Evolutionary conservation across 2,888 invertebrate genomes (phyloP).

Genomic region (Asteroscopus sphinx): DNA sequence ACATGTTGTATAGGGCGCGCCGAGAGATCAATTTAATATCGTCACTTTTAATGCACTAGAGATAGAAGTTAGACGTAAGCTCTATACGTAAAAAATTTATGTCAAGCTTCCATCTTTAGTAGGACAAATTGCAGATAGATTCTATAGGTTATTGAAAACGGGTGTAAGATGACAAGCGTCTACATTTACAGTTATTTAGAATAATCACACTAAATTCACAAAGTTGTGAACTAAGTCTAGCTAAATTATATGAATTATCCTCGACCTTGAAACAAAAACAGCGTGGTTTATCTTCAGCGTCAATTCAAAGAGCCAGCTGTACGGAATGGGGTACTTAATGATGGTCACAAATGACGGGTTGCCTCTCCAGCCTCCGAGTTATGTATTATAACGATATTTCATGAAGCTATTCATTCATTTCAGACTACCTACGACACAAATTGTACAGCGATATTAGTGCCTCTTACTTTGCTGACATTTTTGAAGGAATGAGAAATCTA

Average conservation of each 20-base stretch:
- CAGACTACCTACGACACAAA: constrained; percentile 5
- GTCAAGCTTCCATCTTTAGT: too few species aligned
- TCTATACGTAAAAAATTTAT: too few species aligned
- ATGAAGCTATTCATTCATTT: constrained; percentile 33
- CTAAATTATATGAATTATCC: constrained; percentile 13
- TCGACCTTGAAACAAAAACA: constrained; percentile 47
- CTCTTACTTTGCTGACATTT: constrained; percentile 8
- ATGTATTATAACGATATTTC: constrained; percentile 30
- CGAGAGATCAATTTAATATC: too few species aligned
- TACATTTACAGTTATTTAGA: too few species aligned
- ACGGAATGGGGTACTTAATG: constrained; percentile 47
- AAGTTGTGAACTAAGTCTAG: too few species aligned
- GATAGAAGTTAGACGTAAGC: too few species aligned
- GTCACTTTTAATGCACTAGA: too few species aligned
- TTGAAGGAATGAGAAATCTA: constrained; percentile 4
- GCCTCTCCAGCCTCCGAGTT: constrained; percentile 26
- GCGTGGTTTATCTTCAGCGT: constrained; percentile 39
- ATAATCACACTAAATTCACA: too few species aligned
- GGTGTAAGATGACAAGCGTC: too few species aligned
- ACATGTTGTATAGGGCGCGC: too few species aligned
- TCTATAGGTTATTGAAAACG: too few species aligned
- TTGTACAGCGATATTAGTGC: constrained; percentile 6
- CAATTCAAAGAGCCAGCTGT: constrained; percentile 56
- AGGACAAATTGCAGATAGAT: too few species aligned
- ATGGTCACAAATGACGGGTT: constrained; percentile 42